Evolutionary conservation across 2,888 invertebrate species (phyloP).

Genomic region (Acleris sparsana): DNA sequence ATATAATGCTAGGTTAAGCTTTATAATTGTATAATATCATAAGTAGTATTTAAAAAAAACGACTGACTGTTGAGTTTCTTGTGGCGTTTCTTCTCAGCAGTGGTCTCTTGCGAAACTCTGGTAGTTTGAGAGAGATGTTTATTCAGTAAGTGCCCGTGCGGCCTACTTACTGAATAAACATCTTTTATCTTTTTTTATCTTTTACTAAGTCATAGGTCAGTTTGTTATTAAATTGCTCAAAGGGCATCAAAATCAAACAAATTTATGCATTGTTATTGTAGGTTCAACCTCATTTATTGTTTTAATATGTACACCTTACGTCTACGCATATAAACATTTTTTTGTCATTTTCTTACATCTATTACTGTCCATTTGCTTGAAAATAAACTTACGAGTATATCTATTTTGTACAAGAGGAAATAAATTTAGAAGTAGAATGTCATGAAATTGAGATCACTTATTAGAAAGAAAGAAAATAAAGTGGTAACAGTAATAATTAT

Average conservation of each 20-base stretch:
- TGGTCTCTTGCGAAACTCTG: too few species aligned
- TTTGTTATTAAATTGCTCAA: too few species aligned
- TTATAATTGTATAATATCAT: too few species aligned
- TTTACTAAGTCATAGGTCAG: too few species aligned
- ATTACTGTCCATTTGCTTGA: slow-evolving; percentile 73
- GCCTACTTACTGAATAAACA: too few species aligned
- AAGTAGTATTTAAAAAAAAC: too few species aligned
- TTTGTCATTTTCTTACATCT: slow-evolving; percentile 66
- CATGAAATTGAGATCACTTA: slow-evolving; percentile 51
- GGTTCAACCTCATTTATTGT: slow-evolving; percentile 57
- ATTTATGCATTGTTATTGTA: slow-evolving; percentile 18
- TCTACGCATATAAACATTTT: slow-evolving; percentile 60
- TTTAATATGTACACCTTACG: slow-evolving; percentile 74
- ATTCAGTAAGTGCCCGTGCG: too few species aligned
- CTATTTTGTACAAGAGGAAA: slow-evolving; percentile 48
- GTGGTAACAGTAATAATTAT: slow-evolving; percentile 41
- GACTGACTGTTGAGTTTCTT: too few species aligned
- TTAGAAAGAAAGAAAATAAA: slow-evolving; percentile 41
- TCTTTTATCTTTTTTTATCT: too few species aligned
- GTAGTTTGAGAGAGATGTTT: too few species aligned
- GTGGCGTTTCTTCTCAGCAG: too few species aligned
- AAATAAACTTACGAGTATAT: slow-evolving; percentile 47
- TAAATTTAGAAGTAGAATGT: slow-evolving; percentile 46
- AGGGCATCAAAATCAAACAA: slow-evolving; percentile 13
- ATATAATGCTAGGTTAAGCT: too few species aligned